Percentiles rank a stretch among this genome's conserved stretches.
Conservation (phyloP, 2,888 invertebrate genomes). For the Galerucella calmariensis region DNA sequence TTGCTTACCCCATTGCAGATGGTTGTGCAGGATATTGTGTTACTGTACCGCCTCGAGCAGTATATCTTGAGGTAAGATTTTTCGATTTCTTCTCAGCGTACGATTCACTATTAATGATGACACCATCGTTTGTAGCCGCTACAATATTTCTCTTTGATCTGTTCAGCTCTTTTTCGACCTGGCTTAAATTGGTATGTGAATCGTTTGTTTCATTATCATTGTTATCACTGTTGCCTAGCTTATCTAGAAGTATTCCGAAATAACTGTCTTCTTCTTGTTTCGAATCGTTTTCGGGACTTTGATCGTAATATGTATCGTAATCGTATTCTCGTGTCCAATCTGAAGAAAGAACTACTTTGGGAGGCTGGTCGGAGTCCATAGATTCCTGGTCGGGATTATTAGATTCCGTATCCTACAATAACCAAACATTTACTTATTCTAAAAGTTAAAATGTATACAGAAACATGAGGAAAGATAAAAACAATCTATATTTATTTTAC, state of each 20-base stretch:
- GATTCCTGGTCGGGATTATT: slow-evolving; percentile 16
- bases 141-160: slow-evolving; percentile 63
- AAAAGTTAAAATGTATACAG: too few species aligned
- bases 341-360: slow-evolving; percentile 11
- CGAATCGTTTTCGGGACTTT: slow-evolving; percentile 22
- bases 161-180: slow-evolving; percentile 41
- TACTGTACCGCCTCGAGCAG: slow-evolving; percentile 31
- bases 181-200: slow-evolving; percentile 32
- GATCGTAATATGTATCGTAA: slow-evolving; percentile 19
- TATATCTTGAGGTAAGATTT: slow-evolving; percentile 42
- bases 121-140: slow-evolving; percentile 57
- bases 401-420: slow-evolving; percentile 19
- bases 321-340: slow-evolving; percentile 26
- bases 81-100: slow-evolving; percentile 54
- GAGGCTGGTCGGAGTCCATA: slow-evolving; percentile 11
- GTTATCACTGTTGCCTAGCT: background rate
- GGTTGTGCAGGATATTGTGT: slow-evolving; percentile 36
- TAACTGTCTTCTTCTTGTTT: slow-evolving; percentile 11
- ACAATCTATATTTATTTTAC: too few species aligned
- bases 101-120: slow-evolving; percentile 61
- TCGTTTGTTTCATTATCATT: background rate
- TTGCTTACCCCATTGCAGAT: slow-evolving; percentile 35
- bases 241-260: background rate
- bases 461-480: too few species aligned
- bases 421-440: background rate